A percentile compares a stretch with the other conserved stretches of the same genome.
These are phyloP conservation scores for Callocephalon fimbriatum DNA, from an alignment of 2,113 vertebrate species.

Conservation along the genomic window DNA sequence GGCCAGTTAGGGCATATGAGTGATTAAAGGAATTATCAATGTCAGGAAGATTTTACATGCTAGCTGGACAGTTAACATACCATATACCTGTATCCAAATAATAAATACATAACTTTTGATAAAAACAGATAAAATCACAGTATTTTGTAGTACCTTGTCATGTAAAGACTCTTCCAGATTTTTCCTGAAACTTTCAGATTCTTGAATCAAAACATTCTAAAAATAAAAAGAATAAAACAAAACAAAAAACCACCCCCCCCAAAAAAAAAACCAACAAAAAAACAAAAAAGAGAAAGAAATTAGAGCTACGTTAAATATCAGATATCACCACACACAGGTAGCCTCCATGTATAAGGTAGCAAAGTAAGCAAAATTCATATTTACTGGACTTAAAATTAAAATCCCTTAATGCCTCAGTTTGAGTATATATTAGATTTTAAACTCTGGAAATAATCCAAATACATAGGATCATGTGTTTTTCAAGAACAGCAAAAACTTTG, in stretches of 20 bases:
- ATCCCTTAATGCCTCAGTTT: not conserved
- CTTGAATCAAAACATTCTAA: slow-evolving; percentile 96
- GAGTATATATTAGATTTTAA: not conserved
- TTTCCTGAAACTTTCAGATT: slow-evolving; percentile 95
- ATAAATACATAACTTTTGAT: not conserved
- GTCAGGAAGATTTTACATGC: not conserved
- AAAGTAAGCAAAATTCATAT: not conserved
- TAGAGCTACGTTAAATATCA: not conserved
- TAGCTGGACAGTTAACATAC: not conserved
- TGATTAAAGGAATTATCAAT: not conserved
- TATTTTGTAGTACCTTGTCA: slow-evolving; percentile 87
- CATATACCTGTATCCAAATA: not conserved
- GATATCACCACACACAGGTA: not conserved
- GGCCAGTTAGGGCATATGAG: not conserved
- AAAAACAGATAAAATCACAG: not conserved
- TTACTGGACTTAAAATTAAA: not conserved
- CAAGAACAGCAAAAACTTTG: not conserved
- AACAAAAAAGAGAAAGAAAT: not conserved
- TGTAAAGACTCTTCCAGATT: slow-evolving; percentile 97
- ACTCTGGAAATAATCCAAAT: not conserved
- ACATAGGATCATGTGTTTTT: not conserved
- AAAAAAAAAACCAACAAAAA: not conserved
- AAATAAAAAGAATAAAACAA: not conserved
- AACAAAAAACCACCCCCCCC: not conserved
- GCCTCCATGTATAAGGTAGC: not conserved